phyloP scores from a whole-genome alignment of 1,140 invertebrate species.

The Lepidurus arcticus region DNA sequence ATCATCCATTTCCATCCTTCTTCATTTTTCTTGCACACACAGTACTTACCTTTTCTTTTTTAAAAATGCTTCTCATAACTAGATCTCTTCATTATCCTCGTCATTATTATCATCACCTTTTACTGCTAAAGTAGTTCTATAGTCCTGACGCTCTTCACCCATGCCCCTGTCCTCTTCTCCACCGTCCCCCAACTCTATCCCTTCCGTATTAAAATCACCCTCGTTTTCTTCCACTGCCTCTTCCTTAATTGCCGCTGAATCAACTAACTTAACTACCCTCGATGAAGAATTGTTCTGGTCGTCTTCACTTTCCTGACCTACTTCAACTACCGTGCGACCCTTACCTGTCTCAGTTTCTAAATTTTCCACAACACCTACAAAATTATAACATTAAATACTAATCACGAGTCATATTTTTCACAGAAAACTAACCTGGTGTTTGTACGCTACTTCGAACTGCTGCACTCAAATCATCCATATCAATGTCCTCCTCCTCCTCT shows the following conservation, averaged over 20 bases:
- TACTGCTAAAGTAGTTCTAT: not conserved
- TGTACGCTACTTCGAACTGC: not conserved
- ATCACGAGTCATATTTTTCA: not conserved
- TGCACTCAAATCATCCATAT: constrained; percentile 5
- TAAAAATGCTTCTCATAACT: not conserved
- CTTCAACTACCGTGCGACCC: constrained; percentile 7
- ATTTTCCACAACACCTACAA: constrained; percentile 13
- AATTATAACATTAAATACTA: not conserved
- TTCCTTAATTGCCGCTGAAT: not conserved
- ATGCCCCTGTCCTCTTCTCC: not conserved
- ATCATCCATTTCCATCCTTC: not conserved
- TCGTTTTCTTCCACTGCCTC: not conserved
- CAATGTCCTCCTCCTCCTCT: not conserved
- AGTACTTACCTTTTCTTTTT: not conserved
- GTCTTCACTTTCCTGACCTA: not conserved
- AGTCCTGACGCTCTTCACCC: not conserved
- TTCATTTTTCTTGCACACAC: not conserved
- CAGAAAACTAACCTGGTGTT: not conserved
- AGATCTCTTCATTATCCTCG: not conserved
- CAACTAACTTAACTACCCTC: not conserved
- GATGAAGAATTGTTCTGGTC: not conserved
- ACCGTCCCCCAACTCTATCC: not conserved
- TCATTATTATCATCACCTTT: not conserved
- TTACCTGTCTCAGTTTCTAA: not conserved
- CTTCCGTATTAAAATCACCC: not conserved